Evolutionary conservation across 2,797 vertebrate species (phyloP), one percentile per base, ranked within the genome.

Genomic region (Xenopus petersii): DNA sequence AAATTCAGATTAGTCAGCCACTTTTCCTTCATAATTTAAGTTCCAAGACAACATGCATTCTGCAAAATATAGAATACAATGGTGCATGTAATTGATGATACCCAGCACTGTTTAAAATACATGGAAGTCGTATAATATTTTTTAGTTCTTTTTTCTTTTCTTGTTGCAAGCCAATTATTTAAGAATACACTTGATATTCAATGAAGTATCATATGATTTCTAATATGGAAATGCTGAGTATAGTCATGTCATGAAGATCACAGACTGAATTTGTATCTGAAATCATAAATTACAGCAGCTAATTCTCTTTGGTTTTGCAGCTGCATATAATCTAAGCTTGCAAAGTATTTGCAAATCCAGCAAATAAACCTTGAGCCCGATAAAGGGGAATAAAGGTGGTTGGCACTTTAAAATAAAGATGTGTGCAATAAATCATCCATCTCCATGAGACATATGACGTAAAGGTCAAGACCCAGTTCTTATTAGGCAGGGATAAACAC

Each of bases 1-100:
- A 91, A 92, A 91, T 93, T 89, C 84, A 88, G 89, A 94, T 93
- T 93, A 94, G 92, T 95, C 93, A 94, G 93, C 93, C 83, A 86
- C 85, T 92, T 94, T 89, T 89, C 83, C 71, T 54, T 88, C 86
- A 89, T 90, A 89, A 92, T 91, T 91, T 89, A 85, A 87, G 90
- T 90, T 84, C 75, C 58, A 83, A 86, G 89, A 89, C 87, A 86
- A 90, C 86, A 16, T 56, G 80, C 82, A 87, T 87, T 93, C 89
- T 83, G 82, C 71, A 89, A 87, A 89, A 89, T 17, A 84, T 87
- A 87, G 70, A 68, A 70, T 78, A 84, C 80, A 85, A 86, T 83
- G n/a, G 21, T 68, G 60, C 79, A 46, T 67, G 71, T 64, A 82
- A 46, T 81, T 91, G 84, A 86, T 87, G 81, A 73, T 81, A 83